Base-by-base conservation (phyloP, 2,797 vertebrate species). In the Xiphophorus birchmanni region DNA sequence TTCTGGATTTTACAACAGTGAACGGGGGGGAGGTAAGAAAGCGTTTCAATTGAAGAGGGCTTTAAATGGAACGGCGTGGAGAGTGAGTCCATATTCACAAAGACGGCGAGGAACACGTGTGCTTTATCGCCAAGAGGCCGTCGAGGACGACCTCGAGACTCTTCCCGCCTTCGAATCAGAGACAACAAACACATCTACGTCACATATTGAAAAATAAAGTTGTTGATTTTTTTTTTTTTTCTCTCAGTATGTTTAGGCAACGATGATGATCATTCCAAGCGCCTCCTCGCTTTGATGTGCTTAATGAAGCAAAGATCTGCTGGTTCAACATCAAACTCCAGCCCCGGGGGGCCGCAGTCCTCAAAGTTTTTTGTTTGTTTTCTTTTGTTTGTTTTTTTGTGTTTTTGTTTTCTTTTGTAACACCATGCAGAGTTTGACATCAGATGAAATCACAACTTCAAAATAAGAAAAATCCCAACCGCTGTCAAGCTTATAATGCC, bases 181-280 rank as follows among this genome's bases (percentile, higher is more conserved):
- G 88, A 91, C 87, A 84, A 93, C 87, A 90, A 84, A 88, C 87
- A 93, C 90, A 86, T 90, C 89, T 83, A 90, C 90, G 86, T 90
- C 90, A 93, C 90, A 93, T 93, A 86, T 94, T 94, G 89, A 94
- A 95, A 94, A 95, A 94, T 94, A 94, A 93, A 95, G 85, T 58
- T 56, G 50, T 54, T 54, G 50, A 79, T 87, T 81, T 52, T 52
- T 52, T 88, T 91, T 91, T 82, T 87, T 76, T 89, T 91, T 91
- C 87, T 88, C 77, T 92, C 87, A 85, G 83, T 89, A 88, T 86
- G 84, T 92, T 88, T 93, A 93, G 93, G 93, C 94, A 94, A 94
- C 91, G 75, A 90, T 77, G 85, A 92, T 89, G 89, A 87, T 79
- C 90, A 84, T 87, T 91, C 89, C 84, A 81, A 80, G 84, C 80